Conservation (phyloP, 2,888 invertebrate species). For the Xylota segnis region DNA sequence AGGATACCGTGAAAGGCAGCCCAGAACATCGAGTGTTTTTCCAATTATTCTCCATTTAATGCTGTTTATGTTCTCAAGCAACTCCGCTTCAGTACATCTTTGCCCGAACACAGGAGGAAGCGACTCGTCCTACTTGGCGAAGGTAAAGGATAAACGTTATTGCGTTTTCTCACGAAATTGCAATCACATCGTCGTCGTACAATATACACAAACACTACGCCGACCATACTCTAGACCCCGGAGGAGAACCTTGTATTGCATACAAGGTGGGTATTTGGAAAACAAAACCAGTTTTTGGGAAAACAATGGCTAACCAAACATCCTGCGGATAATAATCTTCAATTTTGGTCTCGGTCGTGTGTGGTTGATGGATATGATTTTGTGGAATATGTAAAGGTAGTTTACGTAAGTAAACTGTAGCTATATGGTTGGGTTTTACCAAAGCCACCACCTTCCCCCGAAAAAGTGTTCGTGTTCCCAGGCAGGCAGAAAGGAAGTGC, state of each 20-base stretch:
- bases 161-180: conserved; percentile 70
- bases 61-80: conserved; percentile 46
- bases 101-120: not conserved
- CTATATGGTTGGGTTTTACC: conserved; percentile 16
- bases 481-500: conserved; percentile 4
- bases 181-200: conserved; percentile 52
- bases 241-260: not conserved
- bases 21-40: conserved; percentile 51
- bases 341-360: conserved; percentile 68
- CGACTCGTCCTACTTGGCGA: conserved; percentile 21
- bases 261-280: conserved; percentile 33
- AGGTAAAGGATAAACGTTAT: conserved; percentile 53
- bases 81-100: conserved; percentile 20
- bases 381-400: conserved; percentile 44
- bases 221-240: not conserved
- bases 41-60: conserved; percentile 71
- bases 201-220: conserved; percentile 8
- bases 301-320: conserved; percentile 72
- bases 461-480: conserved; percentile 20
- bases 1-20: conserved; percentile 7
- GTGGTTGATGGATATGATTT: conserved; percentile 58
- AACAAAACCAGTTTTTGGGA: conserved; percentile 56
- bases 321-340: conserved; percentile 73
- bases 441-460: conserved; percentile 33
- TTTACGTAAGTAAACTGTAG: conserved; percentile 44